Base-by-base conservation (phyloP, 2,888 invertebrate genomes). In the Leptodirus hochenwartii region DNA sequence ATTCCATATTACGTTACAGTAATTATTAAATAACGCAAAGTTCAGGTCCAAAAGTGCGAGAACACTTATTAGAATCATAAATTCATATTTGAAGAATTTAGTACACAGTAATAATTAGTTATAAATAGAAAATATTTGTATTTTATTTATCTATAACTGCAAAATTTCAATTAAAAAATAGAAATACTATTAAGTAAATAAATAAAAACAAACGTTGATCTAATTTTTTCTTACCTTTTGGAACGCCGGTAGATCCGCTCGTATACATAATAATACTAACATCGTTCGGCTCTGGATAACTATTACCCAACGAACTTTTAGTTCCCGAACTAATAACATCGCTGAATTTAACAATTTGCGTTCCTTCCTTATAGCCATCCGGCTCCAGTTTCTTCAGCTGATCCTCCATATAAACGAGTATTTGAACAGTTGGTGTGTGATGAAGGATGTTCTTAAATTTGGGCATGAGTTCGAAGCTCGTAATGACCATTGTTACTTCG, bases 251-350 rank as follows among this genome's bases (percentile, higher is more conserved):
- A 1, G 93, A 93, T 4, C 96, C 96, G 42, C 90, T 91, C 2
- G 96, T 98, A 63, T 96, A 98, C 96, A 98, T 98, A 23, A 98
- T 79, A 45, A 98, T 87, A 27, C 96, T 96, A 4, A 78, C 72
- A 54, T 96, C 95, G 9, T 69, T 59, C 4, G 72, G 56, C 4
- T 56, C 54, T 2, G 88, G 84, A 4, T 69, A 63, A 4, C 61
- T 58, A 12, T 57, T 49, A 61, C 62, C 59, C 32, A 59, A 52
- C 47, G 54, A 54, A 31, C 61, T 63, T n/a, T 54, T 50, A 11
- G 54, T 46, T 17, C 56, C 56, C 29, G 51, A 55, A 31, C 64
- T 55, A 28, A 78, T 54, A 2, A 82, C 66, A 27, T 84, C 75
- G 23, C 69, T 64, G 55, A 82, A 90, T 0, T 76, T 69, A 13